phyloP scores from a whole-genome alignment of 2,113 vertebrate species.

The Myanophis thanlyinensis region DNA sequence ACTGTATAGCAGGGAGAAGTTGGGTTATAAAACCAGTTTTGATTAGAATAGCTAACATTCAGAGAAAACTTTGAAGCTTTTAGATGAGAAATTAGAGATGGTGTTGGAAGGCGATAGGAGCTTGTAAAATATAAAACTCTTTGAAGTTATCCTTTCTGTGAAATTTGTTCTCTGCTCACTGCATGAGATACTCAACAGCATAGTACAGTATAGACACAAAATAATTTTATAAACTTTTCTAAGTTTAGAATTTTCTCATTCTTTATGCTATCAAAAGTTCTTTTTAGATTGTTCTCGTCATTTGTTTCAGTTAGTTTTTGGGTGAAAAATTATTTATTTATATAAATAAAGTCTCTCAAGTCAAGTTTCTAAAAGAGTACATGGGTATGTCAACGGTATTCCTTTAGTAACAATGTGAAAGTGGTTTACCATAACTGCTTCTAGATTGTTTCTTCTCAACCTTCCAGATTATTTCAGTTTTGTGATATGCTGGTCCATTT shows the following conservation, averaged over 20 bases:
- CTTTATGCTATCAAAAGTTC: accelerated
- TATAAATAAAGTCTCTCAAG: not conserved
- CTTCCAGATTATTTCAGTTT: not conserved
- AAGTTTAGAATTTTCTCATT: not conserved
- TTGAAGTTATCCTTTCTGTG: not conserved
- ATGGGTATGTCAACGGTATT: not conserved
- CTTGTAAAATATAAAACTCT: slow-evolving; percentile 1
- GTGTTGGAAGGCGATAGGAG: not conserved
- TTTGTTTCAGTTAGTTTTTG: not conserved
- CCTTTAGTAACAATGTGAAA: not conserved
- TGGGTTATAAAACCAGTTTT: not conserved
- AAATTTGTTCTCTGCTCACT: not conserved
- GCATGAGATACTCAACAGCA: not conserved
- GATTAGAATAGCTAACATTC: slow-evolving; percentile 4
- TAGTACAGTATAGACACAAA: not conserved
- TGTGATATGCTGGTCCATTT: not conserved
- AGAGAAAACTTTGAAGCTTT: slow-evolving; percentile 23
- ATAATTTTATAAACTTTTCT: slow-evolving; percentile 5
- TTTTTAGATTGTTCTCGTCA: not conserved
- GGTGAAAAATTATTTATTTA: not conserved
- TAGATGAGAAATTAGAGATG: slow-evolving; percentile 15
- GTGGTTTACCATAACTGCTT: not conserved
- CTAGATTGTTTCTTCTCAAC: not conserved
- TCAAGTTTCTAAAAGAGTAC: not conserved
- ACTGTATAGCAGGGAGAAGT: slow-evolving; percentile 1